phyloP scores from a whole-genome alignment of 2,888 invertebrate species.

The Trichogramma dendrolimi region DNA sequence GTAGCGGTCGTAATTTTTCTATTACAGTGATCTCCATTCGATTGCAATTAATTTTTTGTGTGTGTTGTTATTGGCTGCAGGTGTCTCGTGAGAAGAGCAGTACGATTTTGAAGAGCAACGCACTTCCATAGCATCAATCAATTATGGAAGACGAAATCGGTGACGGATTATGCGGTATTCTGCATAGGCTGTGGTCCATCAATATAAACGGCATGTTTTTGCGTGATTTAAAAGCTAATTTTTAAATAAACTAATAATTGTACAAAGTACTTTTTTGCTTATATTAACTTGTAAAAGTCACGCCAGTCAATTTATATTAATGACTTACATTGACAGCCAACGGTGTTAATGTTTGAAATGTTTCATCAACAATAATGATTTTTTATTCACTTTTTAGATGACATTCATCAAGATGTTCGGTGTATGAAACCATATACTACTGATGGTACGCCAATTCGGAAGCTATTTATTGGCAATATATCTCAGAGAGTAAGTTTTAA shows the following conservation, averaged over 20 bases:
- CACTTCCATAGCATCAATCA: neutral
- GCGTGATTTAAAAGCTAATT: neutral
- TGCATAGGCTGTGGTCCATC: slow-evolving; percentile 23
- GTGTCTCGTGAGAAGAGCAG: neutral
- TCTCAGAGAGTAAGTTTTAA: slow-evolving; percentile 55
- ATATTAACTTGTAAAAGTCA: neutral
- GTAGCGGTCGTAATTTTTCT: too few relatives aligned
- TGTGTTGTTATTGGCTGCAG: neutral
- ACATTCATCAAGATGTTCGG: too few relatives aligned
- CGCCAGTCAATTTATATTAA: too few relatives aligned
- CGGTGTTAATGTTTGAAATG: too few relatives aligned
- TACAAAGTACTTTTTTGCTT: slow-evolving; percentile 2
- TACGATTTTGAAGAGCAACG: too few relatives aligned
- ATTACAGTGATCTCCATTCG: too few relatives aligned
- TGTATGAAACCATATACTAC: slow-evolving; percentile 47
- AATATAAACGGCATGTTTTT: slow-evolving; percentile 22
- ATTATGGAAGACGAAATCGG: slow-evolving; percentile 28
- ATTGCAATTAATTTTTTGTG: neutral
- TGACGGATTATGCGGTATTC: slow-evolving; percentile 20
- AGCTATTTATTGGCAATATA: slow-evolving; percentile 59
- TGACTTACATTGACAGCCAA: too few relatives aligned
- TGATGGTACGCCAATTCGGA: slow-evolving; percentile 59
- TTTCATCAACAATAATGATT: too few relatives aligned
- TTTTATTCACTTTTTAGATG: neutral
- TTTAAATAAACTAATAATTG: neutral